Evolutionary conservation across 2,888 invertebrate genomes (phyloP).

Genomic region (Litoditis marina): DNA sequence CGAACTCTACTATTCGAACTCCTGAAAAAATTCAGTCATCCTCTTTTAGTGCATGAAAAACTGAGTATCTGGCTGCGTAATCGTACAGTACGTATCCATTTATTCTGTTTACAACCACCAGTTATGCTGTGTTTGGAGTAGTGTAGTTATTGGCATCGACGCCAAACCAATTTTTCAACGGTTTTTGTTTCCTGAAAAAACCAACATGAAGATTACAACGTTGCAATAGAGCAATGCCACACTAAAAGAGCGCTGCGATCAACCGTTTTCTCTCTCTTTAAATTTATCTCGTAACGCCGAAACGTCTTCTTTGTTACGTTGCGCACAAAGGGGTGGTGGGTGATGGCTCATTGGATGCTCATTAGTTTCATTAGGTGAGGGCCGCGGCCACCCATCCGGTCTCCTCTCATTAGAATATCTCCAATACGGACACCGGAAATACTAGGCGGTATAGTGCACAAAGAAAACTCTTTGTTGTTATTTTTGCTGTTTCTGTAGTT

Average conservation of each 20-base stretch:
- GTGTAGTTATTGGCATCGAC: background rate
- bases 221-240: no score
- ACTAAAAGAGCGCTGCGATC: no score
- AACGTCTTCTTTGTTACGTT: no score
- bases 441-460: no score
- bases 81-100: background rate
- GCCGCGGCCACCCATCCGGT: slow-evolving; percentile 6
- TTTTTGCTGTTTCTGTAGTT: no score
- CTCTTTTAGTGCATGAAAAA: no score
- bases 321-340: slow-evolving; percentile 35
- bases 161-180: slow-evolving; percentile 8
- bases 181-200: no score
- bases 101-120: background rate
- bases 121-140: background rate
- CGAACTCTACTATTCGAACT: slow-evolving; percentile 75
- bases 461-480: no score
- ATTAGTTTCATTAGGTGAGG: slow-evolving; percentile 20
- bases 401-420: background rate
- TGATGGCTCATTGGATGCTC: background rate
- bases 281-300: no score
- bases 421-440: no score
- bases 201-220: no score
- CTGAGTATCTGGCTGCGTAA: background rate
- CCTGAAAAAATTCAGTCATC: slow-evolving; percentile 36
- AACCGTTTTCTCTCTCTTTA: no score